Evolutionary conservation across 2,113 vertebrate genomes (phyloP).

Genomic region (Megaleporinus macrocephalus): DNA sequence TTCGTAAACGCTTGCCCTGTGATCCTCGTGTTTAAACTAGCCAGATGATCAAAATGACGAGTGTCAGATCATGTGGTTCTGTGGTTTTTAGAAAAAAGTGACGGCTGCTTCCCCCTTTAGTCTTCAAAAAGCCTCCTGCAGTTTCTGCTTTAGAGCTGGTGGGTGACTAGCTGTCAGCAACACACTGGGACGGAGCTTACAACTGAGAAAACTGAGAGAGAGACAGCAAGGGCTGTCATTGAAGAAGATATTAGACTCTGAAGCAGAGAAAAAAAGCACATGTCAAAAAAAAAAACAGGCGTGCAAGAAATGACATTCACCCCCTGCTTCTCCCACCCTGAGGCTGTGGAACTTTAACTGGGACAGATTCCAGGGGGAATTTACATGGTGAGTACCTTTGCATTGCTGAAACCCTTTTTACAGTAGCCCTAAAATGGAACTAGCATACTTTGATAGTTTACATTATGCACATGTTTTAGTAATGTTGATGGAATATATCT

Average conservation of each 20-base stretch:
- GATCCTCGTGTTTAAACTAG: too few relatives aligned
- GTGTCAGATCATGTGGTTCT: background rate
- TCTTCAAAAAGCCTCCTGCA: background rate
- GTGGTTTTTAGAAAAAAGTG: background rate
- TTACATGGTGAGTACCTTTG: slow-evolving; percentile 56
- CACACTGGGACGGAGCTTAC: background rate
- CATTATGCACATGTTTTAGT: too few relatives aligned
- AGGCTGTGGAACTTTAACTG: background rate
- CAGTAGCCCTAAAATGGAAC: too few relatives aligned
- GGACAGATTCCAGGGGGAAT: slow-evolving; percentile 29
- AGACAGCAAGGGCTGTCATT: background rate
- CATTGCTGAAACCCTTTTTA: background rate
- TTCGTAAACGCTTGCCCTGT: background rate
- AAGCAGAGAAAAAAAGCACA: background rate
- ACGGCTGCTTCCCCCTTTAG: slow-evolving; percentile 9
- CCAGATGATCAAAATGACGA: background rate
- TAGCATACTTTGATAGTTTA: too few relatives aligned
- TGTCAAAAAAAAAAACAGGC: background rate
- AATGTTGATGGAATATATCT: too few relatives aligned
- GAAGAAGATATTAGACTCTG: background rate
- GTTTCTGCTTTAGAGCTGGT: background rate
- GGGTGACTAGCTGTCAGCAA: background rate
- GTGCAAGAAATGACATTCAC: background rate
- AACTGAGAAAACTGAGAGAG: background rate
- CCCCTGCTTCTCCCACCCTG: background rate